Base-by-base conservation (phyloP, 2,113 vertebrate genomes). In the Ahaetulla prasina region DNA sequence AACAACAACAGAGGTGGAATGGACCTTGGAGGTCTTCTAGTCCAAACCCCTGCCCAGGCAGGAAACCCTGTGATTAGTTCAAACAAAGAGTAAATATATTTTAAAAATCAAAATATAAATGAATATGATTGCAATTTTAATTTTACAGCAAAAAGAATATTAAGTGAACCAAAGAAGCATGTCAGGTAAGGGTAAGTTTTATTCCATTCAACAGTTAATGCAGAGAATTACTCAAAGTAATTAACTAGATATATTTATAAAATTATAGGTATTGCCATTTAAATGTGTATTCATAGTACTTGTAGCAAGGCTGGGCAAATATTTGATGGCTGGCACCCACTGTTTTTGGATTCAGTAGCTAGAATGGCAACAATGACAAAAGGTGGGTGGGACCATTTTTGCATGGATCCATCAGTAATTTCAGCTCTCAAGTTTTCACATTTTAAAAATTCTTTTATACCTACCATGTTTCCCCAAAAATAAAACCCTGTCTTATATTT, bases 61-160 rank as follows among this genome's bases (percentile, higher is more conserved):
- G n/a, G n/a, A n/a, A n/a, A n/a, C n/a, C n/a, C n/a, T n/a, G n/a
- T 3, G 3, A 0, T 43, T 84, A 11, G 1, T 50, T 4, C 30
- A 89, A 74, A 35, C 35, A 80, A 80, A 87, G 45, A 2, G 7
- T 0, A 0, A 0, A 3, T 47, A 12, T 49, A 30, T 23, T 54
- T 49, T 49, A 68, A 84, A 43, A 16, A 87, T 84, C 3, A 8
- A 57, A 39, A 0, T 6, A 3, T 90, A 20, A 43, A n/a, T 30
- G 54, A 92, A 85, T 50, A n/a, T 60, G 85, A 89, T 89, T 49
- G 88, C 14, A 93, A 94, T 93, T 91, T 89, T 87, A 47, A 18
- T 49, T 60, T 0, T 3, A 43, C 53, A 94, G 94, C n/a, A 92
- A 92, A 94, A 93, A 85, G 49, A 74, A 30, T 90, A 43, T 91